Evolutionary conservation across 1,140 invertebrate species (phyloP), one percentile per base, ranked within the genome.

Genomic region (Drosophila azteca): DNA sequence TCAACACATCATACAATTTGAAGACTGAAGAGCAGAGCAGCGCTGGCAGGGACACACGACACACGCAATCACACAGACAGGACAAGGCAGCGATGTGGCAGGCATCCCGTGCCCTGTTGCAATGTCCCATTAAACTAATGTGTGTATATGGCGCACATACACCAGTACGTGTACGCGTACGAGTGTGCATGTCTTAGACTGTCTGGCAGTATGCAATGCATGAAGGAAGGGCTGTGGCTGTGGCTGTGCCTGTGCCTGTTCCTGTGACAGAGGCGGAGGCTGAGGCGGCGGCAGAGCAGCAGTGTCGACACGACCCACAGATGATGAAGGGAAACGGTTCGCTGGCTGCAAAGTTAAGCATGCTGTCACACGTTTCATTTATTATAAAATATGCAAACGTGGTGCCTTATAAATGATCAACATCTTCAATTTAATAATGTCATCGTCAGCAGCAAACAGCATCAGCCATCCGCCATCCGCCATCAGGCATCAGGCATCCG

Each of bases 281-380:
- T 11, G 11, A n/a, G 58, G 4, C 29, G 39, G 39, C 8, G 46
- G 22, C 11, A 15, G 24, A 31, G 48, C 26, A 3, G 26, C 22
- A 51, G 49, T 31, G 2, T 13, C 8, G 4, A 39, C 11, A 31
- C 9, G 49, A n/a, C 6, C n/a, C 9, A 53, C 29, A 39, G 31
- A 39, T 35, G 31, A 26, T 39, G 35, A 22, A 53, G 48, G 39
- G 53, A 41, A 39, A 50, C 44, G 59, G 24, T 48, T 55, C 53
- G 69, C 54, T 57, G 51, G 70, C 61, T 66, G 49, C 60, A 64
- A 77, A 81, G 82, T 84, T 81, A 81, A 84, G 83, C 82, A 87
- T 87, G 81, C 82, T 85, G 80, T 87, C 81, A 84, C 82, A 77
- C 81, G 82, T 81, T 85, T 87, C 82, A 85, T 87, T 87, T 85